Conservation (phyloP, 2,797 vertebrate species). For the Perodicticus potto region DNA sequence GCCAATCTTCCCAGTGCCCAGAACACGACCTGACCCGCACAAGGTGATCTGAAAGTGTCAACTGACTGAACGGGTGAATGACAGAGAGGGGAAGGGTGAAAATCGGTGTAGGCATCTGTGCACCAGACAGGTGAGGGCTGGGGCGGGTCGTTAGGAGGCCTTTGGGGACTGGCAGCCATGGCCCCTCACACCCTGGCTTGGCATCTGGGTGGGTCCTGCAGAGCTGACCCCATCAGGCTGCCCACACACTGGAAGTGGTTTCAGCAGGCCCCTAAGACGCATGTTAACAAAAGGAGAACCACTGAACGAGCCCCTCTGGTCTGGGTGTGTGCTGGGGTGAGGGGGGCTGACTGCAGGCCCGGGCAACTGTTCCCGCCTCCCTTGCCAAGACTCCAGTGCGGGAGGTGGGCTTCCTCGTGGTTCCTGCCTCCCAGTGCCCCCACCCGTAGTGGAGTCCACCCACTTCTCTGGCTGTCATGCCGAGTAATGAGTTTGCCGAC, state of each 20-base stretch:
- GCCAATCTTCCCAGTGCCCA: not conserved
- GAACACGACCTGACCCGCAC: not conserved
- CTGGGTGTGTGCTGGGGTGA: not conserved
- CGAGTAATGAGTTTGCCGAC: not conserved
- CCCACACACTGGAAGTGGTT: not conserved
- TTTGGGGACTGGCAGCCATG: not conserved
- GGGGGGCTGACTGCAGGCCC: not conserved
- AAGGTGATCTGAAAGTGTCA: not conserved
- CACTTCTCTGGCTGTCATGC: not conserved
- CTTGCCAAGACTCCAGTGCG: not conserved
- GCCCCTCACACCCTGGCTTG: constrained; percentile 60
- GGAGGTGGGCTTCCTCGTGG: not conserved
- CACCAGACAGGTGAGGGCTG: not conserved
- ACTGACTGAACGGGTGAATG: not conserved
- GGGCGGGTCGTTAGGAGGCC: not conserved
- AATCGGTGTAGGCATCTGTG: not conserved
- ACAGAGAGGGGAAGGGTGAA: not conserved
- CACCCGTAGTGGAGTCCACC: not conserved
- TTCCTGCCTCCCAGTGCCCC: not conserved
- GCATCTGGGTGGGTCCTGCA: constrained; percentile 62
- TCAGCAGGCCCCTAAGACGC: not conserved
- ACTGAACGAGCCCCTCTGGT: not conserved
- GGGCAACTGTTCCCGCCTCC: not conserved
- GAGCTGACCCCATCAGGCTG: not conserved
- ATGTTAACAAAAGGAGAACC: not conserved